Base-by-base conservation (phyloP, 1,140 invertebrate genomes). In the Drosophila virilis region DNA sequence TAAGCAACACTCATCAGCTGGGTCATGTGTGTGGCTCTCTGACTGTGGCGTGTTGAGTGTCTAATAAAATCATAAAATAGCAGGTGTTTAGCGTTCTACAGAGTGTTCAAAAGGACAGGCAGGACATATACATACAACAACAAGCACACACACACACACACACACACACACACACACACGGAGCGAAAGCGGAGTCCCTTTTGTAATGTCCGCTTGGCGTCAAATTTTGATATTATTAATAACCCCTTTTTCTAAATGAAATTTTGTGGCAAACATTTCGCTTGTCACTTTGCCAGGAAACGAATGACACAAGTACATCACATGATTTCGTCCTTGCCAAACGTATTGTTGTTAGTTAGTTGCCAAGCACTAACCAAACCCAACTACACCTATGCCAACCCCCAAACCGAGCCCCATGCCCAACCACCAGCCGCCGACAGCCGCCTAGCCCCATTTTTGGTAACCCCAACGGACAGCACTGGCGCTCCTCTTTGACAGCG, bases 221-320 rank as follows among this genome's bases (percentile, higher is more conserved):
- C 79, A 88, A 77, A 88, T 83, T 86, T 86, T 89, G 74, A 72
- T 89, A 89, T 83, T 83, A 88, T 88, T 88, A 89, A 88, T 89
- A 88, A 89, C 77, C 83, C 22, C 83, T 89, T 89, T 88, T 83
- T 83, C 79, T 72, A 88, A 88, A 88, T 89, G 79, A 89, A 88
- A 74, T 88, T 88, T 77, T 83, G 84, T 89, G 80, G 80, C 84
- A 85, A 84, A 80, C 81, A 85, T 84, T 85, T 80, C 74, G 81
- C 81, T 84, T 84, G 81, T 85, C 81, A 85, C 77, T 84, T 74
- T 85, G 74, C 78, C 78, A 82, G 69, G 61, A 77, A 77, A 64
- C 65, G 59, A 79, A 83, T 74, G 72, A 77, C 78, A 86, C 72
- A 79, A 72, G 70, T 84, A 83, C 72, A 85, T 77, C 76, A 85